phyloP scores from a whole-genome alignment of 2,113 vertebrate genomes.

The Pungitius pungitius region DNA sequence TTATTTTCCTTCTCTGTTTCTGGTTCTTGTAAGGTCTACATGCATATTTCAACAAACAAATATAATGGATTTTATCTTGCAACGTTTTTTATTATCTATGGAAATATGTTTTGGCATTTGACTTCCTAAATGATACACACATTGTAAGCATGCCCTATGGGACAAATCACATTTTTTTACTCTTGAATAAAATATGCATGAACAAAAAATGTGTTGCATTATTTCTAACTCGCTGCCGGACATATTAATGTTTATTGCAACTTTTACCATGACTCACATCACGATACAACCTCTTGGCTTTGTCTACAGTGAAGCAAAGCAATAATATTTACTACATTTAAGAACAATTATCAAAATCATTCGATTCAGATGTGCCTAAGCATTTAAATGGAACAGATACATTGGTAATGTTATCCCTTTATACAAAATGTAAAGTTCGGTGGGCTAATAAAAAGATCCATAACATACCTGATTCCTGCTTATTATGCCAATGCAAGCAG shows the following conservation, averaged over 20 bases:
- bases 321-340: background rate
- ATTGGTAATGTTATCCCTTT: background rate
- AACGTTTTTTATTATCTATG: conserved; percentile 84
- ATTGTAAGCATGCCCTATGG: conserved; percentile 90
- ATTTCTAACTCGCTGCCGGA: background rate
- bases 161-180: conserved; percentile 88
- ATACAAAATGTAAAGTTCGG: background rate
- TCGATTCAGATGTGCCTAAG: background rate
- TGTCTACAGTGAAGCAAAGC: background rate
- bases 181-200: conserved; percentile 92
- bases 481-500: background rate
- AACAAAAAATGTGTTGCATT: conserved; percentile 68
- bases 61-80: conserved; percentile 85
- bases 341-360: background rate
- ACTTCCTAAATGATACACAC: conserved; percentile 85
- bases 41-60: conserved; percentile 82
- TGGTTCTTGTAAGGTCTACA: conserved; percentile 84
- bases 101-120: conserved; percentile 85
- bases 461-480: background rate
- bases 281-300: background rate
- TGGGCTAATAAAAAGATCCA: background rate
- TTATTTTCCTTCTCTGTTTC: conserved; percentile 81
- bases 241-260: background rate
- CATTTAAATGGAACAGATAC: background rate
- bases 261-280: background rate